Percentiles rank a stretch among this genome's conserved stretches.
These are phyloP conservation scores for Limosa lapponica DNA, from an alignment of 2,797 vertebrate species.

Conservation along the genomic window DNA sequence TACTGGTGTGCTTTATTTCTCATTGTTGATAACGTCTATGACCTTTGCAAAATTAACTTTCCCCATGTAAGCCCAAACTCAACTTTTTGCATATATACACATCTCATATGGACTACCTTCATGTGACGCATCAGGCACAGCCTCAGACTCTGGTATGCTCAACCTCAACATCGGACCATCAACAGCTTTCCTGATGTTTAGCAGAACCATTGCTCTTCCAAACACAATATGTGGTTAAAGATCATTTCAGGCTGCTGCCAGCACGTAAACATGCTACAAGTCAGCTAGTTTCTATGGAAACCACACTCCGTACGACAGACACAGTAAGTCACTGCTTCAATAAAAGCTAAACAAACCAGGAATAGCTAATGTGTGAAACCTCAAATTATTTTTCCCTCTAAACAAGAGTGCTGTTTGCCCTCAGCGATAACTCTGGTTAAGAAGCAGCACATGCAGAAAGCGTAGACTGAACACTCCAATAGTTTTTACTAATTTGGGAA, in stretches of 20 bases:
- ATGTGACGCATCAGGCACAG: accelerated
- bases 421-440: not conserved
- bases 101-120: accelerated
- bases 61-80: not conserved
- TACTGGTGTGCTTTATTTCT: not conserved
- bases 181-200: not conserved
- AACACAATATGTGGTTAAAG: not conserved
- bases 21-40: not conserved
- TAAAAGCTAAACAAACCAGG: not conserved
- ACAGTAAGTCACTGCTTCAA: not conserved
- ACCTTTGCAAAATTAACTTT: not conserved
- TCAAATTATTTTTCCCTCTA: not conserved
- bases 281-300: slow-evolving; percentile 7
- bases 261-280: not conserved
- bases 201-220: not conserved
- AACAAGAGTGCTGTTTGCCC: not conserved
- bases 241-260: not conserved
- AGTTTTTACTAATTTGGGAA: not conserved
- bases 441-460: not conserved
- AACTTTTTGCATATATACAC: accelerated
- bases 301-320: not conserved
- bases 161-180: accelerated
- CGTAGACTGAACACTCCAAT: accelerated
- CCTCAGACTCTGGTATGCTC: accelerated
- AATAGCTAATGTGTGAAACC: not conserved